Percentiles rank a stretch among this genome's conserved stretches.
These are phyloP conservation scores for Drepana falcataria DNA, from an alignment of 2,888 invertebrate species.

Conservation along the genomic window DNA sequence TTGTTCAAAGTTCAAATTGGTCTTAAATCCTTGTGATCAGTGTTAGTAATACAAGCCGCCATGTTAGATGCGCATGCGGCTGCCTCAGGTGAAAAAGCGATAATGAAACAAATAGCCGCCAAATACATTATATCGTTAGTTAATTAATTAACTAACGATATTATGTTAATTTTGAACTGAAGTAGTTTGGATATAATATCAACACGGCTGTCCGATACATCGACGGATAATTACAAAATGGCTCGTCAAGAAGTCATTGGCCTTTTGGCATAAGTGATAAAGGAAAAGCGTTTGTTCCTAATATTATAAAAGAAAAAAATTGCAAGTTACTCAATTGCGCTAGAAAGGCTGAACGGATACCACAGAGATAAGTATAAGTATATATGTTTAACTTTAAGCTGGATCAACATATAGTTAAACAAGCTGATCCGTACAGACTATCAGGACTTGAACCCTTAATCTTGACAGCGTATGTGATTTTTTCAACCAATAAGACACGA, in stretches of 20 bases:
- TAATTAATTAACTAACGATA: constrained; percentile 24
- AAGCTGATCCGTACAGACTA: no score
- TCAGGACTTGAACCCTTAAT: no score
- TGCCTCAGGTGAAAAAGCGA: constrained; percentile 22
- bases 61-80: constrained; percentile 35
- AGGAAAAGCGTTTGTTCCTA: background rate
- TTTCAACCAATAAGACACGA: no score
- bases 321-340: background rate
- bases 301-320: background rate
- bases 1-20: constrained; percentile 22
- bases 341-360: no score
- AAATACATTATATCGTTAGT: constrained; percentile 25
- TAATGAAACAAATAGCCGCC: constrained; percentile 30
- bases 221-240: constrained; percentile 55
- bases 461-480: no score
- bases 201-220: constrained; percentile 31
- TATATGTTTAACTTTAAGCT: no score
- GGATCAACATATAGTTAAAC: no score
- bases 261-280: constrained; percentile 33
- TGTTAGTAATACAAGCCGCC: constrained; percentile 39
- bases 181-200: constrained; percentile 26
- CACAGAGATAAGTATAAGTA: no score
- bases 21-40: constrained; percentile 18
- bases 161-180: constrained; percentile 31
- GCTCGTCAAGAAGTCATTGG: constrained; percentile 45